phyloP scores from a whole-genome alignment of 1,140 invertebrate species.

The Drosophila teissieri region DNA sequence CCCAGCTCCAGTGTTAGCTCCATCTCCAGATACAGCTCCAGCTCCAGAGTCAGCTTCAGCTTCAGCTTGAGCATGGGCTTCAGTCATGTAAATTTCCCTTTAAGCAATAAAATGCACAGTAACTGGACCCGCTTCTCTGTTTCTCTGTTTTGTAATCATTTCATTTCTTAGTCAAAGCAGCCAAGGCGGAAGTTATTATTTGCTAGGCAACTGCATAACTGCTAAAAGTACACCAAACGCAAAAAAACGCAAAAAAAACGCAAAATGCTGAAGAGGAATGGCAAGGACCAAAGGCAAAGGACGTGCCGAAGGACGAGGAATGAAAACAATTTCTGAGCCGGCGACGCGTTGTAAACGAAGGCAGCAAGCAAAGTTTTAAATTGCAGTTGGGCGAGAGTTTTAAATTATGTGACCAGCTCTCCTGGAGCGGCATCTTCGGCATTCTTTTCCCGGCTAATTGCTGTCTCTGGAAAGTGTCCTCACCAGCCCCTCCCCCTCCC shows the following conservation, averaged over 20 bases:
- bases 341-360: conserved; percentile 45
- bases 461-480: conserved; percentile 8
- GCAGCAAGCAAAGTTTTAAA: conserved; percentile 57
- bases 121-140: conserved; percentile 11
- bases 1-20: conserved; percentile 7
- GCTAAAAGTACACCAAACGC: conserved; percentile 3
- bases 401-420: conserved; percentile 51
- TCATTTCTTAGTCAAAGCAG: conserved; percentile 64
- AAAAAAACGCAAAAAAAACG: neutral
- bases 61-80: neutral
- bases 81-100: conserved; percentile 41
- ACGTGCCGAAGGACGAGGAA: conserved; percentile 2
- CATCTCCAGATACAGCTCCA: neutral
- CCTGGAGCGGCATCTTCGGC: conserved; percentile 10
- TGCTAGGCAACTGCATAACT: conserved; percentile 49
- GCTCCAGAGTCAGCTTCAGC: conserved; percentile 24
- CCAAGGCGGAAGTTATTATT: conserved; percentile 61
- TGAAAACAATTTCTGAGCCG: conserved; percentile 52
- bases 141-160: conserved; percentile 54
- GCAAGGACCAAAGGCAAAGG: neutral
- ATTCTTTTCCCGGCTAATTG: conserved; percentile 43
- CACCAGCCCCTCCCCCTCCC: no score
- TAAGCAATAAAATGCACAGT: conserved; percentile 48
- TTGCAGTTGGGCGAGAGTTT: conserved; percentile 60
- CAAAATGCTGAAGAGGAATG: neutral